Evolutionary conservation across 2,888 invertebrate species (phyloP).

Genomic region (Theristus sp.): DNA sequence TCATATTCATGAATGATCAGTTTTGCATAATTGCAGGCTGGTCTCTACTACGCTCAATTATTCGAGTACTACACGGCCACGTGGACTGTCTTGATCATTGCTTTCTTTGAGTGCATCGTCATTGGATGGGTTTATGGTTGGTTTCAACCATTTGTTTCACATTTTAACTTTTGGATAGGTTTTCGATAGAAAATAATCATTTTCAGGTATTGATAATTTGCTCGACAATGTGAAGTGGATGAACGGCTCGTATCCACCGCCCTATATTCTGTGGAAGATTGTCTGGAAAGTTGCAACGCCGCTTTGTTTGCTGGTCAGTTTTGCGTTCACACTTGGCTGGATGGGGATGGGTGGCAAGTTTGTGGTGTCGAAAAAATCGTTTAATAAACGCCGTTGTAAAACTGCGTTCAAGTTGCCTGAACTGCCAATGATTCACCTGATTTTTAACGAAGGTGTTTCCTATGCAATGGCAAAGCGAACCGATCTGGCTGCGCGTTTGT

Average conservation of each 20-base stretch:
- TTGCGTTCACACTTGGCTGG: too few species aligned
- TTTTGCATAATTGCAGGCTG: too few species aligned
- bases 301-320: slow-evolving; percentile 48
- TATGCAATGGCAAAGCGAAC: too few species aligned
- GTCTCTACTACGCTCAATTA: slow-evolving; percentile 37
- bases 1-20: too few species aligned
- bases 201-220: slow-evolving; percentile 33
- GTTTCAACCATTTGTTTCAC: not conserved
- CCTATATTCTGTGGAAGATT: slow-evolving; percentile 49
- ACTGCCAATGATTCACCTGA: too few species aligned
- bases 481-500: too few species aligned
- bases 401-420: too few species aligned
- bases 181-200: not conserved
- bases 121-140: slow-evolving; percentile 39
- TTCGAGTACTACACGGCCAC: slow-evolving; percentile 38
- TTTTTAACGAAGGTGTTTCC: too few species aligned
- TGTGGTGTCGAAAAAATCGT: too few species aligned
- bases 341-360: too few species aligned
- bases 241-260: slow-evolving; percentile 43
- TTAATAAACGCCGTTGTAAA: too few species aligned
- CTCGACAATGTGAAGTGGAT: slow-evolving; percentile 37
- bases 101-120: slow-evolving; percentile 41
- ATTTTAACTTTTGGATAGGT: not conserved
- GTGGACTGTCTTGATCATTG: slow-evolving; percentile 38
- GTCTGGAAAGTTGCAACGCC: slow-evolving; percentile 55